Conservation (phyloP, 2,113 vertebrate species). For the Thomomys bottae region DNA sequence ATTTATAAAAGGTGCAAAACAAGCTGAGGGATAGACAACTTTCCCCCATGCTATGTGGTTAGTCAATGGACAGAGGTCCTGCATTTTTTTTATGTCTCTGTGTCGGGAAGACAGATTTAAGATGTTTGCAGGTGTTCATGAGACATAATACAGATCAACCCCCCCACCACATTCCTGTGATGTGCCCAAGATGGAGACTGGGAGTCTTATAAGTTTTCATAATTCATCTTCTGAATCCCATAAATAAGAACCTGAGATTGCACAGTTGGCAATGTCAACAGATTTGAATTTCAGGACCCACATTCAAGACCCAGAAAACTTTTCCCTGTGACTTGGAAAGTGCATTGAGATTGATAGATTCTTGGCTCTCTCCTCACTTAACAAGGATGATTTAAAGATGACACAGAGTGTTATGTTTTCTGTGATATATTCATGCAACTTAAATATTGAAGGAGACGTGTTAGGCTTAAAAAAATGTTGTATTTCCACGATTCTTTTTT, state of each 20-base stretch:
- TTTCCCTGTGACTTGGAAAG: background rate
- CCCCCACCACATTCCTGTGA: background rate
- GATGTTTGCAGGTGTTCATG: background rate
- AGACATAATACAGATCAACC: background rate
- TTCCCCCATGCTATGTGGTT: background rate
- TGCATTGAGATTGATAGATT: conserved; percentile 5
- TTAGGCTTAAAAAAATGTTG: conserved; percentile 17
- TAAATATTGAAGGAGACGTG: conserved; percentile 53
- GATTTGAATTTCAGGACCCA: conserved; percentile 18
- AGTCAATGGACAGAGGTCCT: background rate
- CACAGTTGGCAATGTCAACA: background rate
- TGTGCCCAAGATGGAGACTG: background rate
- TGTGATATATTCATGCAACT: conserved; percentile 6
- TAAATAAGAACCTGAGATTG: background rate
- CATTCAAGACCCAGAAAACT: background rate
- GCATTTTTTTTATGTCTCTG: background rate
- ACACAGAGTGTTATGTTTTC: conserved; percentile 48
- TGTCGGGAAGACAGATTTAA: background rate
- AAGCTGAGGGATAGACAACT: background rate
- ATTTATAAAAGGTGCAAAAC: conserved; percentile 44
- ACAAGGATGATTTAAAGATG: conserved; percentile 31
- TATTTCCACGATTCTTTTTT: conserved; percentile 29
- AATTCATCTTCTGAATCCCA: background rate
- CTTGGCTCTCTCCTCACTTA: conserved; percentile 9
- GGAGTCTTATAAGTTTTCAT: background rate